phyloP scores from a whole-genome alignment of 2,797 vertebrate species.

The Arvicola amphibius region DNA sequence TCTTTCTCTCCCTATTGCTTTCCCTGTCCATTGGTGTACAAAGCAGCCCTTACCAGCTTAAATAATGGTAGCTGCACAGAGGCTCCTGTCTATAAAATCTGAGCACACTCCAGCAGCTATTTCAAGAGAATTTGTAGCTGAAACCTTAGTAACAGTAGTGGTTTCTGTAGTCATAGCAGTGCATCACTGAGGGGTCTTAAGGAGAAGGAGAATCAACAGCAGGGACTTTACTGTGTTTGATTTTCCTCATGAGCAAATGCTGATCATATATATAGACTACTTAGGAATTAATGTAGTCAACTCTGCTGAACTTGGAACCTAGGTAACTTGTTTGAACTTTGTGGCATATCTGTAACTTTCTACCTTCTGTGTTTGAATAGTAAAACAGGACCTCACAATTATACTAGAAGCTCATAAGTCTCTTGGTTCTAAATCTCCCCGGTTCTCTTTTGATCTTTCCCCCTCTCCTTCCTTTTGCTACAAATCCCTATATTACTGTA shows the following conservation, averaged over 20 bases:
- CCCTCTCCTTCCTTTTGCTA: background rate
- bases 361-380: background rate
- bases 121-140: background rate
- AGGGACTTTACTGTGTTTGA: background rate
- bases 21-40: background rate
- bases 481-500: background rate
- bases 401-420: background rate
- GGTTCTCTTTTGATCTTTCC: background rate
- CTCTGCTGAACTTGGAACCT: background rate
- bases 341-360: background rate
- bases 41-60: background rate
- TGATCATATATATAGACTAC: background rate
- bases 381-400: background rate
- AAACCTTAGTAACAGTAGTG: background rate
- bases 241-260: conserved; percentile 6
- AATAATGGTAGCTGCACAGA: background rate
- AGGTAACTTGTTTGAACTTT: background rate
- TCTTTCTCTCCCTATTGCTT: background rate
- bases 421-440: background rate
- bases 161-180: background rate
- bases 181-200: background rate
- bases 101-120: background rate
- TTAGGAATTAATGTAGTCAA: background rate
- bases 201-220: background rate
- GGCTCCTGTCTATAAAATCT: background rate